These are phyloP conservation scores for Etheostoma perlongum DNA, from an alignment of 2,797 vertebrate genomes.

Conservation along the genomic window DNA sequence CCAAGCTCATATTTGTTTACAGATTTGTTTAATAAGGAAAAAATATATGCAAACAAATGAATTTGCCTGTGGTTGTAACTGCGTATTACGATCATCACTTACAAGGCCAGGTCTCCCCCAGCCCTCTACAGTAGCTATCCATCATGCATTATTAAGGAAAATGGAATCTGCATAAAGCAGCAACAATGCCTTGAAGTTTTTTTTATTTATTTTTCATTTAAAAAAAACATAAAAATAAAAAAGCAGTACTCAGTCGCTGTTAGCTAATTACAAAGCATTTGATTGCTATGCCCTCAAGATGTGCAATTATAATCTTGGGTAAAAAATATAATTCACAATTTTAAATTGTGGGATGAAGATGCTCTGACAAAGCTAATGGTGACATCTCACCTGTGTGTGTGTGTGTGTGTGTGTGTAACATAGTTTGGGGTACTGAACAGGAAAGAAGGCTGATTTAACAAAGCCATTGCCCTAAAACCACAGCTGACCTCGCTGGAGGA, in stretches of 20 bases:
- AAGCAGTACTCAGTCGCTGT: constrained; percentile 57
- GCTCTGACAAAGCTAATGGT: constrained; percentile 64
- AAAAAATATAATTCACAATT: constrained; percentile 79
- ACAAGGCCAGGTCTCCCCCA: constrained; percentile 76
- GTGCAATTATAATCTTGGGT: constrained; percentile 73
- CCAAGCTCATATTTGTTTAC: constrained; percentile 77
- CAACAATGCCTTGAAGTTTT: constrained; percentile 80
- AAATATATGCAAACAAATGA: constrained; percentile 79
- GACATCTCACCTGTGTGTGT: constrained; percentile 58
- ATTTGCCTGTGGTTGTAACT: constrained; percentile 81
- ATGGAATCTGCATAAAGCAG: constrained; percentile 79
- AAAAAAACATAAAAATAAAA: too few relatives aligned
- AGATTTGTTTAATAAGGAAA: constrained; percentile 78
- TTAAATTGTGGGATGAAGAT: constrained; percentile 68
- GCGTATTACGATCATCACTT: constrained; percentile 83
- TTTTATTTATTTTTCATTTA: constrained; percentile 67
- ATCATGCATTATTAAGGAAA: constrained; percentile 83
- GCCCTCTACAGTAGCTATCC: constrained; percentile 74
- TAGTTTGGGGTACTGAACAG: constrained; percentile 18
- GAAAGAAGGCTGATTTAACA: constrained; percentile 59
- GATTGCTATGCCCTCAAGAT: constrained; percentile 75
- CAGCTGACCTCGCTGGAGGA: constrained; percentile 68
- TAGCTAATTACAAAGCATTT: constrained; percentile 81
- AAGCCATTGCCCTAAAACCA: constrained; percentile 57
- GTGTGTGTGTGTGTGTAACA: constrained; percentile 41